Evolutionary conservation across 2,888 invertebrate genomes (phyloP).

Genomic region (Leptinotarsa haldemani): DNA sequence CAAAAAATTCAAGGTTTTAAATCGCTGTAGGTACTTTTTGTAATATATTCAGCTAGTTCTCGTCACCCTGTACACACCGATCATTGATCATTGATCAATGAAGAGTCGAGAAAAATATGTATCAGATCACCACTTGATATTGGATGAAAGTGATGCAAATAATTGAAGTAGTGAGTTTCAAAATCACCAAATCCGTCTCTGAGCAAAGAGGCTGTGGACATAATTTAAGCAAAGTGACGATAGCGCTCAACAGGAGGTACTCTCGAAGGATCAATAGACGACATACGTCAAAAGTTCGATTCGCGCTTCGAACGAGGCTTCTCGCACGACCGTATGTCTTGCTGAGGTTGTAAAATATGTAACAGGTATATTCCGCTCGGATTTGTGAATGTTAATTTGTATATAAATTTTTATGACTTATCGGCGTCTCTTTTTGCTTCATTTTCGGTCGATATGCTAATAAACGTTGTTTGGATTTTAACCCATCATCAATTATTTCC

Average conservation of each 20-base stretch:
- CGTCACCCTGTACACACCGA: too few relatives aligned
- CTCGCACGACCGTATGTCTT: constrained; percentile 20
- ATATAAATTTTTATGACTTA: constrained; percentile 36
- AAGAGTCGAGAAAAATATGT: too few relatives aligned
- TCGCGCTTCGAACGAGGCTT: background rate
- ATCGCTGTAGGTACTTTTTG: too few relatives aligned
- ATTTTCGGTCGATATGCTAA: constrained; percentile 25
- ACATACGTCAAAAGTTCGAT: constrained; percentile 33
- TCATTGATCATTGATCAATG: too few relatives aligned
- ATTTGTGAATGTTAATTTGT: constrained; percentile 38
- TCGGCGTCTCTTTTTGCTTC: constrained; percentile 19
- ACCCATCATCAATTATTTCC: constrained; percentile 19
- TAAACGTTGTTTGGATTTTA: constrained; percentile 23
- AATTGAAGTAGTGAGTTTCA: too few relatives aligned
- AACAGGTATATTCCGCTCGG: constrained; percentile 35
- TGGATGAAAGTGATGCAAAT: too few relatives aligned
- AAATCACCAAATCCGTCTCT: constrained; percentile 25
- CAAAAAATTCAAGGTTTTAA: too few relatives aligned
- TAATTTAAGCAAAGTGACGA: constrained; percentile 50
- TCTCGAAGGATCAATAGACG: constrained; percentile 30
- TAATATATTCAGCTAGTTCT: too few relatives aligned
- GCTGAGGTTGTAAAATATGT: constrained; percentile 27
- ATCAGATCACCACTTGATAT: too few relatives aligned
- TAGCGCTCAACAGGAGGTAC: constrained; percentile 43
- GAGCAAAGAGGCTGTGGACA: constrained; percentile 42